phyloP scores from a whole-genome alignment of 2,113 vertebrate genomes.

The Myiozetetes cayanensis region DNA sequence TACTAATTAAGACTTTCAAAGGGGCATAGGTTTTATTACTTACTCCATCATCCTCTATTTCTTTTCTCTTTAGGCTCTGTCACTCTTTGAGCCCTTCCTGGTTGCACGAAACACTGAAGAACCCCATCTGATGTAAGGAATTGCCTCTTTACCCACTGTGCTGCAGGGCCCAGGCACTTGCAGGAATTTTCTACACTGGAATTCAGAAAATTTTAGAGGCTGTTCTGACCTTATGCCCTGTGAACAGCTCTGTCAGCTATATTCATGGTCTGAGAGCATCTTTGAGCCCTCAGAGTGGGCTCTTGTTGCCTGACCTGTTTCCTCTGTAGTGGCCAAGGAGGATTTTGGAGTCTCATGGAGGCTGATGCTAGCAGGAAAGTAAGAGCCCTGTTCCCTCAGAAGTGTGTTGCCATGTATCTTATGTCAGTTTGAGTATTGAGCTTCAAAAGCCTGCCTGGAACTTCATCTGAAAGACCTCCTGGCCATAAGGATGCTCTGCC shows the following conservation, averaged over 20 bases:
- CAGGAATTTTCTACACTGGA: neutral
- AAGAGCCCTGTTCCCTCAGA: neutral
- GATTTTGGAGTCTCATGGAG: neutral
- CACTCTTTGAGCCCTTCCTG: neutral
- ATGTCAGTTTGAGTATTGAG: neutral
- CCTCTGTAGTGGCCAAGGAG: neutral
- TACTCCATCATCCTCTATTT: neutral
- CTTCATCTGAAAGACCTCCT: neutral
- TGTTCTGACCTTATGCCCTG: neutral
- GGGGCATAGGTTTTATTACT: neutral
- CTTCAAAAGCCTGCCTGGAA: neutral
- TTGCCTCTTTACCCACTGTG: neutral
- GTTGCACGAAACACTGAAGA: fast-evolving
- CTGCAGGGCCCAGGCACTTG: neutral
- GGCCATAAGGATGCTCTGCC: neutral
- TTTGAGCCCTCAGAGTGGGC: neutral
- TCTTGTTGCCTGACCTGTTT: neutral
- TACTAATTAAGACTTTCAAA: neutral
- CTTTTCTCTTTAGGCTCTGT: neutral
- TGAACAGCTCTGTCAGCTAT: neutral
- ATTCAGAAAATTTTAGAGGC: neutral
- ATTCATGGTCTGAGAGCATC: neutral
- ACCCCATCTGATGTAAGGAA: neutral
- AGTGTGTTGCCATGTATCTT: neutral
- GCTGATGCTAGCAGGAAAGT: neutral